These are phyloP conservation scores for Gymnosoma rotundatum DNA, from an alignment of 2,888 invertebrate species.

Conservation along the genomic window DNA sequence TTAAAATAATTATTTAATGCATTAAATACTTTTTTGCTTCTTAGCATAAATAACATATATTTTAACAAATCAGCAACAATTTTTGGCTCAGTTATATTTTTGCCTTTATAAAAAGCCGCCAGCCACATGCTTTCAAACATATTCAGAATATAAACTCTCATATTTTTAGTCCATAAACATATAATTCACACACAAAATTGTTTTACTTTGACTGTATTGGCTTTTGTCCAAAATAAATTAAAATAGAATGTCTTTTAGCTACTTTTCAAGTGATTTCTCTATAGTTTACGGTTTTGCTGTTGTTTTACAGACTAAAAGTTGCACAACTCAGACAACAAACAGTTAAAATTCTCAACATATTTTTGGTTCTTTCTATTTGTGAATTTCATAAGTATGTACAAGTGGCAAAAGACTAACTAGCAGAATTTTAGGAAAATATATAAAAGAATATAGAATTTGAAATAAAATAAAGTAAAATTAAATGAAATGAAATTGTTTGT, in stretches of 20 bases:
- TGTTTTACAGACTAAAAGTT: constrained; percentile 7
- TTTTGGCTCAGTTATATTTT: constrained; percentile 28
- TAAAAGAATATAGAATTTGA: constrained; percentile 39
- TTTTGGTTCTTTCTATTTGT: constrained; percentile 29
- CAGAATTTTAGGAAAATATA: constrained; percentile 15
- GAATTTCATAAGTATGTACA: constrained; percentile 26
- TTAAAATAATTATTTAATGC: neutral
- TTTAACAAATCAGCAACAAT: constrained; percentile 57
- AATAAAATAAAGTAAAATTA: constrained; percentile 26
- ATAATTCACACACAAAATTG: constrained; percentile 47
- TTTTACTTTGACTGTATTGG: constrained; percentile 54
- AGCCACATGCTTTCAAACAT: constrained; percentile 11
- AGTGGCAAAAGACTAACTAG: neutral
- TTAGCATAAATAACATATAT: neutral
- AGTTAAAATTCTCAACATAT: constrained; percentile 52
- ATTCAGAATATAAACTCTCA: constrained; percentile 11
- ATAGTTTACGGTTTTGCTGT: constrained; percentile 55
- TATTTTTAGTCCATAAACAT: constrained; percentile 22
- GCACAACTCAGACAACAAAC: constrained; percentile 5
- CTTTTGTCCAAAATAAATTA: constrained; percentile 68
- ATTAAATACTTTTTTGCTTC: neutral
- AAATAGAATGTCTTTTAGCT: constrained; percentile 66
- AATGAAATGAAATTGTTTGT: constrained; percentile 42
- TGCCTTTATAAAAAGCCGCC: neutral
- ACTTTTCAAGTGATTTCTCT: constrained; percentile 66